Base-by-base conservation (phyloP, 2,113 vertebrate genomes). In the Thunnus thynnus region DNA sequence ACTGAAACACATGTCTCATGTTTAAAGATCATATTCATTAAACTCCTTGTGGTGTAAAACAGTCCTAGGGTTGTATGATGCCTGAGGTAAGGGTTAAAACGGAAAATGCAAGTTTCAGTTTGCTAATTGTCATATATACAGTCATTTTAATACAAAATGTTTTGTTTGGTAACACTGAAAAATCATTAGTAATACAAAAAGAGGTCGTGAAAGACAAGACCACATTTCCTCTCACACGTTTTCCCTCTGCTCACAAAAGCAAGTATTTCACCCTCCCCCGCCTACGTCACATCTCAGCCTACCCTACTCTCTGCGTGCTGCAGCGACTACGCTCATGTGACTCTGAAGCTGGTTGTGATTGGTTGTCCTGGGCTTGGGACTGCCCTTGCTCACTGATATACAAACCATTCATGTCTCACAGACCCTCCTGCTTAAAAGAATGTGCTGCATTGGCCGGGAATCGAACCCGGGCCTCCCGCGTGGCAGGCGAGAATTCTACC, bases 401-500 rank as follows among this genome's bases (percentile, higher is more conserved):
- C 7, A 41, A 41, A 41, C 36, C 36, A 41, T 41, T 41, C 36
- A 41, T 41, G 36, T 41, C 2, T 9, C 7, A 9, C 36, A 41
- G 36, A 41, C 36, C 7, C 36, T 41, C 6, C 36, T 41, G 36
- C 36, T 41, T 9, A 41, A 41, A 41, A 41, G 36, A 41, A 41
- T 41, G 36, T 41, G 36, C 36, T 83, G 81, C 81, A 83, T 78
- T 83, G 74, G 74, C 81, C 74, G 74, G 81, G 81, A 83, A 83
- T 78, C 79, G 75, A 79, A 86, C 79, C 84, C 84, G 74, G 75
- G 84, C 64, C 84, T 82, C 84, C 79, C 79, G 84, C 75, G 79
- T 82, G 84, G 79, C 79, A 82, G 83, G 83, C 72, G 88, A 90
- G 84, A 90, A 85, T 85, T 85, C 85, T 84, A 80, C 90, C 84